Conservation (phyloP, 1,140 invertebrate species). For the Pseudachorutes palmiensis region DNA sequence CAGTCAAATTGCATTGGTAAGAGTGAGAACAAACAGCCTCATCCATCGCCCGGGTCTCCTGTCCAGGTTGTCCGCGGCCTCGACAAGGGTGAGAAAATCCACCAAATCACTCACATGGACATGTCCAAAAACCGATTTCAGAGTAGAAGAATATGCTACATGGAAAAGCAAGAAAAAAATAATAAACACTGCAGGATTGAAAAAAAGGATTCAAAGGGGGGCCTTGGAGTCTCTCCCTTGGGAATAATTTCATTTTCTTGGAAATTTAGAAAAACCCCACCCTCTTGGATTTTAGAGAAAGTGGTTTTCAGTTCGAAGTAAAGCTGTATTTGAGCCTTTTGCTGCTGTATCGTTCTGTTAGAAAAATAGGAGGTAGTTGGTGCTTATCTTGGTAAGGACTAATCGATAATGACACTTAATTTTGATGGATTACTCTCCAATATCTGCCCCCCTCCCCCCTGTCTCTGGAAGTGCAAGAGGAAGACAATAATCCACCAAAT, state of each 20-base stretch:
- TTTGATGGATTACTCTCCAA: constrained; percentile 38
- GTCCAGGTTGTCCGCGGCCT: neutral
- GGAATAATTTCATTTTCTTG: neutral
- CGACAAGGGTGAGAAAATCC: constrained; percentile 6
- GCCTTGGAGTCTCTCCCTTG: neutral
- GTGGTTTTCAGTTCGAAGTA: no score
- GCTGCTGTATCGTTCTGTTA: neutral
- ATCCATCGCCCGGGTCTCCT: constrained; percentile 13
- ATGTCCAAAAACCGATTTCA: neutral
- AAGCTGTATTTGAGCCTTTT: no score
- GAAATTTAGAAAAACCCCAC: neutral
- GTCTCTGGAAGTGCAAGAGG: neutral
- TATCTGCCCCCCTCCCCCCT: neutral
- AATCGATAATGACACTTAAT: constrained; percentile 40
- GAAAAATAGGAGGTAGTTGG: neutral
- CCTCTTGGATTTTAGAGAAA: constrained; percentile 7
- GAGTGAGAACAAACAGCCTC: constrained; percentile 23
- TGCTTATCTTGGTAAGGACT: constrained; percentile 20
- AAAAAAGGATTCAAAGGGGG: neutral
- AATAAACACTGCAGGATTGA: neutral
- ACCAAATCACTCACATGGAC: neutral
- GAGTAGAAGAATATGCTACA: no score
- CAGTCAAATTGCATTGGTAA: constrained; percentile 16
- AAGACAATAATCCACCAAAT: neutral
- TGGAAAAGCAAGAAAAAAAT: neutral